A percentile compares a stretch with the other conserved stretches of the same genome.
Evolutionary conservation across 2,113 vertebrate genomes (phyloP).

Genomic region (Plestiodon gilberti): DNA sequence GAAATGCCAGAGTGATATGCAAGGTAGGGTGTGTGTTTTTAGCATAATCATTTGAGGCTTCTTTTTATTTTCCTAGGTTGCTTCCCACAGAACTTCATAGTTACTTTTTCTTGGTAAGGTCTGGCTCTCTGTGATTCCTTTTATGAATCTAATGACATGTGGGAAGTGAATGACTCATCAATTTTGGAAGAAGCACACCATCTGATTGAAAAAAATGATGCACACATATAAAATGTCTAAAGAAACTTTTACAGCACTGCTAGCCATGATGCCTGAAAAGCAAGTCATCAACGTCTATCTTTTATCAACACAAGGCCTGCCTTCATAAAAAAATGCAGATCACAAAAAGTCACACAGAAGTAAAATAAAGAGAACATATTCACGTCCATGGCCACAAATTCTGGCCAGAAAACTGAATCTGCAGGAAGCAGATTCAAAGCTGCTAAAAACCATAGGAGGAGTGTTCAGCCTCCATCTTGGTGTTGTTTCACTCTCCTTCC

Average conservation of each 20-base stretch:
- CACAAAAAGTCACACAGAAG: not conserved
- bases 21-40: not conserved
- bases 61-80: conserved; percentile 35
- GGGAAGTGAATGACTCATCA: conserved; percentile 40
- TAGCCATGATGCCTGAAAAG: conserved; percentile 35
- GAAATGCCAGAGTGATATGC: not conserved
- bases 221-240: conserved; percentile 44
- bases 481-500: no score
- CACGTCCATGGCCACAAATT: not conserved
- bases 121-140: conserved; percentile 31
- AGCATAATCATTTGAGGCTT: conserved; percentile 9
- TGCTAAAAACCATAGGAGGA: not conserved
- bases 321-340: not conserved
- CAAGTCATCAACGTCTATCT: not conserved
- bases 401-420: no score
- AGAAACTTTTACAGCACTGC: conserved; percentile 41
- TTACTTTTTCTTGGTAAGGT: conserved; percentile 8
- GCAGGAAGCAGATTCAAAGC: not conserved
- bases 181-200: conserved; percentile 22
- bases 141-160: conserved; percentile 40
- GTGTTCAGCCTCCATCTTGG: not conserved
- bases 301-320: not conserved
- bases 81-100: conserved; percentile 25
- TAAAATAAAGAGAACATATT: not conserved
- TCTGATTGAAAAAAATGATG: conserved; percentile 41